phyloP scores from a whole-genome alignment of 2,888 invertebrate species.

The Drosophila pseudotalamancana region DNA sequence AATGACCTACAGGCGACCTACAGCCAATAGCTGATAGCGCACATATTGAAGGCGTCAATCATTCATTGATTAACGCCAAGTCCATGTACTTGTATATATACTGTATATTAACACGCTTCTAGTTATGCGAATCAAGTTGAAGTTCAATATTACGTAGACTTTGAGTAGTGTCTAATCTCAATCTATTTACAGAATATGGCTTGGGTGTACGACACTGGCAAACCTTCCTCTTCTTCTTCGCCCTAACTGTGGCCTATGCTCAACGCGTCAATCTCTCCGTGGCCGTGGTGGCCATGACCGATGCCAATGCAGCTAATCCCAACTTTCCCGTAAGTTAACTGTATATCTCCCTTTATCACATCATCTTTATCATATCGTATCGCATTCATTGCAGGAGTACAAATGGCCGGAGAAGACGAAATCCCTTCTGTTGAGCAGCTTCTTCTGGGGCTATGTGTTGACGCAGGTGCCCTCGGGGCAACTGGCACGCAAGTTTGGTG shows the following conservation, averaged over 20 bases:
- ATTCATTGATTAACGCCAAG: conserved; percentile 37
- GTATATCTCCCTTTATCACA: too few relatives aligned
- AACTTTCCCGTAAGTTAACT: conserved; percentile 76
- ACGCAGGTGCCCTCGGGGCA: conserved; percentile 88
- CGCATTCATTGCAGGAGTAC: conserved; percentile 86
- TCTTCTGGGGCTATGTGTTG: conserved; percentile 89
- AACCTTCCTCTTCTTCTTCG: conserved; percentile 86
- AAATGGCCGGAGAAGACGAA: conserved; percentile 86
- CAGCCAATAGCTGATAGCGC: conserved; percentile 35
- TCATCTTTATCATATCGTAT: too few relatives aligned
- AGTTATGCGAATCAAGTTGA: conserved; percentile 32
- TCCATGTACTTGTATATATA: not conserved
- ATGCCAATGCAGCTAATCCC: conserved; percentile 82
- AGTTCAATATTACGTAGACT: conserved; percentile 43
- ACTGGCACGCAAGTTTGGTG: conserved; percentile 89
- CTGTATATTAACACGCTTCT: not conserved
- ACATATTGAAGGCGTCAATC: conserved; percentile 30
- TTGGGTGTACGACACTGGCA: conserved; percentile 88
- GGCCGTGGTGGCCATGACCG: conserved; percentile 90
- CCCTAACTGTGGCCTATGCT: conserved; percentile 87
- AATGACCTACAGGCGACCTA: conserved; percentile 66
- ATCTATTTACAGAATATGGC: conserved; percentile 60
- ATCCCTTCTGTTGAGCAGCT: conserved; percentile 87
- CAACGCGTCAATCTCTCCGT: conserved; percentile 89
- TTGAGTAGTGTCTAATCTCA: conserved; percentile 12